phyloP scores from a whole-genome alignment of 2,888 invertebrate genomes.

The Dendrolimus pini region DNA sequence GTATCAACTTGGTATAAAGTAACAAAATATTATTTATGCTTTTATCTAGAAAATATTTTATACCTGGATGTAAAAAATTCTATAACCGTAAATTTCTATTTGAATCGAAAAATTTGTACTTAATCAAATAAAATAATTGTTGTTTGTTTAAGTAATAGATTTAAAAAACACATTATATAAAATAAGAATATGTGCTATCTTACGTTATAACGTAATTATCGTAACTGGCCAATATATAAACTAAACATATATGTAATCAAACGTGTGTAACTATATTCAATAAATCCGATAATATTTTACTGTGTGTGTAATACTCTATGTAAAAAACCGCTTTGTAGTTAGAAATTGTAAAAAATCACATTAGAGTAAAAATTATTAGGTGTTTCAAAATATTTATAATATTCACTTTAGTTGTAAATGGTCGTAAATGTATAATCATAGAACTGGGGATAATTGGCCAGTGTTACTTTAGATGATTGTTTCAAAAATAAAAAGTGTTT shows the following conservation, averaged over 20 bases:
- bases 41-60: background rate
- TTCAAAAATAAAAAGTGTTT: background rate
- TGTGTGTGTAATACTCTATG: slow-evolving; percentile 46
- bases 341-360: slow-evolving; percentile 50
- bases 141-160: slow-evolving; percentile 42
- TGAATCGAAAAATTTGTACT: slow-evolving; percentile 47
- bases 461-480: slow-evolving; percentile 9
- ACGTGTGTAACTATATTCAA: slow-evolving; percentile 24
- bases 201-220: slow-evolving; percentile 29
- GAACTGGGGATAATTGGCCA: slow-evolving; percentile 28
- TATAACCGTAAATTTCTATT: slow-evolving; percentile 41
- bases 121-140: slow-evolving; percentile 33
- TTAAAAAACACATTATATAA: slow-evolving; percentile 15
- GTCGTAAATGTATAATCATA: slow-evolving; percentile 16
- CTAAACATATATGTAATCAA: slow-evolving; percentile 30
- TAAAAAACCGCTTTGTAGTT: slow-evolving; percentile 54
- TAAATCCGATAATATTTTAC: slow-evolving; percentile 33
- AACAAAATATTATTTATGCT: too few species aligned
- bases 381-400: slow-evolving; percentile 31
- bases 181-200: slow-evolving; percentile 36
- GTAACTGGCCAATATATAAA: slow-evolving; percentile 40
- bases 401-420: slow-evolving; percentile 23
- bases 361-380: slow-evolving; percentile 31
- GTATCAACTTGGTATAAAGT: background rate
- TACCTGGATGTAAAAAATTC: slow-evolving; percentile 23